Evolutionary conservation across 1,140 invertebrate species (phyloP), one percentile per base, ranked within the genome.

Genomic region (Batillaria attramentaria): DNA sequence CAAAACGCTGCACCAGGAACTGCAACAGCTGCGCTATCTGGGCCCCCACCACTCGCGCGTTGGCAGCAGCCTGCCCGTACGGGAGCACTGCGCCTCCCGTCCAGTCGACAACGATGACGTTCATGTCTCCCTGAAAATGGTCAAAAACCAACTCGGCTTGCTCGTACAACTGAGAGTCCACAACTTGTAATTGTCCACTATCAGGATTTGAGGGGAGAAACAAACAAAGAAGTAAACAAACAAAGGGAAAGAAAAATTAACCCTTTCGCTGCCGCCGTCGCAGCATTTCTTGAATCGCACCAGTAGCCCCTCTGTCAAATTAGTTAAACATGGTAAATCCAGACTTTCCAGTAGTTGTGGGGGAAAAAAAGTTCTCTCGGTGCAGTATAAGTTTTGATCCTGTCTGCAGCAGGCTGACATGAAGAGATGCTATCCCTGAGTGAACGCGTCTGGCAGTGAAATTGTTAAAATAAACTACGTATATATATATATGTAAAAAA

Each of bases 101-200:
- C 97, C 97, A 98, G 88, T 98, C 96, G 5, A 98, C 96, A 87
- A 96, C 97, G 62, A 98, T 95, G 0, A 97, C 94, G 88, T 97
- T 97, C 10, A 72, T 24, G 41, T 72, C 46, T 16, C 54, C 62
- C 62, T 66, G 62, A 4, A 28, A 0, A 54, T 54, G 46, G 2
- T 54, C 2, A n/a, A 18, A 18, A 54, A 18, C 46, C 16, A 18
- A 16, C 16, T 54, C 46, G n/a, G 16, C 46, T 18, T 54, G 16
- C 16, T 54, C 46, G n/a, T 54, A 18, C 46, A 54, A 18, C 16
- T 1, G 46, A 18, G 16, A 54, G 46, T 18, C 16, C 16, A 18
- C 0, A 54, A 54, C 16, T n/a, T 18, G n/a, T 18, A 50, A 24
- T 13, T 10, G 46, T 10, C 46, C 24, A 24, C 24, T 24, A 6